Conservation (phyloP, 2,797 vertebrate genomes). For the Philypnodon macrostomus region DNA sequence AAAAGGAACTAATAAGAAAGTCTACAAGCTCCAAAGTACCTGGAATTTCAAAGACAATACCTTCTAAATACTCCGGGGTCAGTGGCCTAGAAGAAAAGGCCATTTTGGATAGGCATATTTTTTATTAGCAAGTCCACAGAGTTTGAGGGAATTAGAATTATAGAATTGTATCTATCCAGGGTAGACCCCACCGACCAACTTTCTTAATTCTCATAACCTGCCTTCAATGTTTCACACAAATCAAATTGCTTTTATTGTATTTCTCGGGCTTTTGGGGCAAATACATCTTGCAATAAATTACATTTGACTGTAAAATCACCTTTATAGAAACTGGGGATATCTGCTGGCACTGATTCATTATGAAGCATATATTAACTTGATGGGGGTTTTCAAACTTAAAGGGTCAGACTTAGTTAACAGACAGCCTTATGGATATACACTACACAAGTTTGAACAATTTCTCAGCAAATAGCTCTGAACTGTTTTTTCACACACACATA, state of each 20-base stretch:
- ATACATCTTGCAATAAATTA: slow-evolving; percentile 39
- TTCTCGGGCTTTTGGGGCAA: slow-evolving; percentile 50
- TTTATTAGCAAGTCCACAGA: slow-evolving; percentile 79
- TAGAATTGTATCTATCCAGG: slow-evolving; percentile 72
- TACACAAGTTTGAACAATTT: slow-evolving; percentile 74
- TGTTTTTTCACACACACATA: slow-evolving; percentile 70
- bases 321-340: slow-evolving; percentile 39
- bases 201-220: slow-evolving; percentile 72
- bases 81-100: slow-evolving; percentile 59
- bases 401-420: slow-evolving; percentile 50
- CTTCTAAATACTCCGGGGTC: slow-evolving; percentile 77
- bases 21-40: slow-evolving; percentile 83
- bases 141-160: slow-evolving; percentile 76
- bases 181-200: slow-evolving; percentile 63
- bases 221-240: slow-evolving; percentile 68
- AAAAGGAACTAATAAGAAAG: slow-evolving; percentile 90
- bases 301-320: slow-evolving; percentile 24
- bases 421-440: slow-evolving; percentile 69
- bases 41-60: slow-evolving; percentile 85
- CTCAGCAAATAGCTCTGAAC: slow-evolving; percentile 71
- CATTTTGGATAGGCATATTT: slow-evolving; percentile 68
- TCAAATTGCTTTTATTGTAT: slow-evolving; percentile 69
- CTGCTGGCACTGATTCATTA: slow-evolving; percentile 25
- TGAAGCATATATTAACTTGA: slow-evolving; percentile 33
- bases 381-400: slow-evolving; percentile 45